Evolutionary conservation across 1,140 invertebrate species (phyloP).

Genomic region (Hylyphantes graminicola): DNA sequence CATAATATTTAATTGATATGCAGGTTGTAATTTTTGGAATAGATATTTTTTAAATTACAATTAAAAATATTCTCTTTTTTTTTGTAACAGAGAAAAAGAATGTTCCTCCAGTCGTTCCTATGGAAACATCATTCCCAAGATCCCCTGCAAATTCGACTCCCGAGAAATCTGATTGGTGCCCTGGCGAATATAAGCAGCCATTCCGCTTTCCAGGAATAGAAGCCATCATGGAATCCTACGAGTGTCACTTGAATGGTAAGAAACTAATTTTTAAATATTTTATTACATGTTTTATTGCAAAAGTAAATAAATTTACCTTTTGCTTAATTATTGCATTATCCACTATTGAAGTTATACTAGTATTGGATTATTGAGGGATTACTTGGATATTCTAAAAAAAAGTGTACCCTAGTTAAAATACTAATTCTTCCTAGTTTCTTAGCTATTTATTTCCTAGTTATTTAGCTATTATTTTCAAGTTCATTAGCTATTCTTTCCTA

Average conservation of each 20-base stretch:
- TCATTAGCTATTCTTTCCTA: too few species aligned
- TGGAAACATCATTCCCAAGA: conserved; percentile 28
- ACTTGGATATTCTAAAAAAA: neutral
- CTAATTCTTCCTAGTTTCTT: too few species aligned
- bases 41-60: too few species aligned
- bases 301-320: too few species aligned
- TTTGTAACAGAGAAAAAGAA: conserved; percentile 45
- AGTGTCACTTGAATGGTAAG: conserved; percentile 67
- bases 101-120: neutral
- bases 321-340: too few species aligned
- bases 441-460: too few species aligned
- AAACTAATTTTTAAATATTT: neutral
- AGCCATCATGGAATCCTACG: conserved; percentile 68
- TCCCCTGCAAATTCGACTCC: neutral
- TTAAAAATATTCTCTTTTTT: neutral
- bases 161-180: conserved; percentile 16
- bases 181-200: conserved; percentile 8
- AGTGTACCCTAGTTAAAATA: too few species aligned
- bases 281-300: too few species aligned
- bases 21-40: too few species aligned
- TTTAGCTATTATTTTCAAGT: too few species aligned
- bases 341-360: too few species aligned
- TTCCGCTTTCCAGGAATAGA: conserved; percentile 66
- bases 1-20: too few species aligned
- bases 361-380: neutral